phyloP scores from a whole-genome alignment of 35 echinoderm and acorn worm species.

The Hemicentrotus pulcherrimus region DNA sequence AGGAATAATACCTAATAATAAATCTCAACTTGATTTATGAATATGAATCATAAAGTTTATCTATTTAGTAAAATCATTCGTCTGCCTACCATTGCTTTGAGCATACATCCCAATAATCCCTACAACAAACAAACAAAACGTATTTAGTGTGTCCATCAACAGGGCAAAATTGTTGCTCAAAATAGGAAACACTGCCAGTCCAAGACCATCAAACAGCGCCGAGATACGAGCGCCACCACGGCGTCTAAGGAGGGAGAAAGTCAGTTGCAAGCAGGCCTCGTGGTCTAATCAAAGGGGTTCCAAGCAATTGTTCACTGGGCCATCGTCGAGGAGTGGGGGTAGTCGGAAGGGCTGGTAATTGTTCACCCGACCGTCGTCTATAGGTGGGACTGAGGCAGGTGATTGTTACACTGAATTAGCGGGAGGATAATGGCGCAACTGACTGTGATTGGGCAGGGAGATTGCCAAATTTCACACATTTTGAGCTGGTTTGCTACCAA shows the following conservation, averaged over 20 bases:
- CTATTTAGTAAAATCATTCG: neutral
- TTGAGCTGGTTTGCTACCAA: neutral
- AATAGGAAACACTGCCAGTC: neutral
- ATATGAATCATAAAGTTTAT: too few relatives aligned
- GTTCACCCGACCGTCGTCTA: conserved; percentile 6
- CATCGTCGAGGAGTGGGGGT: neutral
- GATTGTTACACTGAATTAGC: conserved; percentile 40
- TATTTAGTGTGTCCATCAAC: neutral
- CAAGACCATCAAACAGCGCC: neutral
- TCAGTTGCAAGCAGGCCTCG: neutral
- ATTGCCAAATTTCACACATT: conserved; percentile 11
- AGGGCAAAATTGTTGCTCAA: neutral
- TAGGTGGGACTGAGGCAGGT: conserved; percentile 14
- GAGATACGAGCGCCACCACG: neutral
- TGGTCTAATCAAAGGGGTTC: neutral
- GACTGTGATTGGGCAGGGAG: conserved; percentile 6
- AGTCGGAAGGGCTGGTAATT: conserved; percentile 23
- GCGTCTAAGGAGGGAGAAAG: neutral
- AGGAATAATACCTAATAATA: neutral
- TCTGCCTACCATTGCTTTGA: neutral
- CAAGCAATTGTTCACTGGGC: neutral
- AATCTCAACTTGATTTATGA: neutral
- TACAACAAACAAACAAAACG: neutral
- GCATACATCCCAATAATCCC: neutral
- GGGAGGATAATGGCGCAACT: conserved; percentile 8